Evolutionary conservation across 2,797 vertebrate genomes (phyloP), one percentile per base, ranked within the genome.

Genomic region (Premnoplex brunnescens): DNA sequence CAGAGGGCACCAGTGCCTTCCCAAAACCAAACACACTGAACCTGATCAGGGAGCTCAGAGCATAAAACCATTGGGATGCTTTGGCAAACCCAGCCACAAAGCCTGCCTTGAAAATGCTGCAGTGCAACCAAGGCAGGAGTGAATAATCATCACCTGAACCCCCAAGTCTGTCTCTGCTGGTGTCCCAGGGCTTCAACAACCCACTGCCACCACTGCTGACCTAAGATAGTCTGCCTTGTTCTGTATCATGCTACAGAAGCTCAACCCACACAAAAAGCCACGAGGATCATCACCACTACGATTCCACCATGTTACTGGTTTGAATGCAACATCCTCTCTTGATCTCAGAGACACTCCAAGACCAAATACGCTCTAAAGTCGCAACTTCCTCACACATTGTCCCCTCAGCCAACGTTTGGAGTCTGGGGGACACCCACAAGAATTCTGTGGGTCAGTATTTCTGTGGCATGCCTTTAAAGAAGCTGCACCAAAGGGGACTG

Each of bases 351-450:
- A 48, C 6, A 22, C 19, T 82, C 84, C 48, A 74, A 77, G 54
- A 64, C 6, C 59, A 81, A 85, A 66, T 6, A 67, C 28, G 14
- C 20, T 59, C 30, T 58, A 10, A 78, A 83, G 58, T 59, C 28
- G 19, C 10, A 16, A 34, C 5, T 9, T 52, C 73, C 28, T 83
- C 1, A 1, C 21, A 44, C 18, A 7, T 24, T 49, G 56, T 14
- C 48, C 34, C 22, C 13, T 77, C 52, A 55, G 36, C 9, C 2
- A 2, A 26, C 0, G 0, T 1, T 5, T 48, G 59, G 32, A 37
- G 26, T 3, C 10, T 15, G 6, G 19, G 16, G 28, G 4, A 39
- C 32, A 69, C 16, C 14, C 34, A 24, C 16, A 55, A 58, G 49
- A 80, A 56, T 18, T 78, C 34, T 9, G 18, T 2, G 2, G 60